Percentiles rank a stretch among this genome's conserved stretches.
Evolutionary conservation across 92 coral and sea anemone species (phyloP).

Genomic region (Palythoa caribaeorum): DNA sequence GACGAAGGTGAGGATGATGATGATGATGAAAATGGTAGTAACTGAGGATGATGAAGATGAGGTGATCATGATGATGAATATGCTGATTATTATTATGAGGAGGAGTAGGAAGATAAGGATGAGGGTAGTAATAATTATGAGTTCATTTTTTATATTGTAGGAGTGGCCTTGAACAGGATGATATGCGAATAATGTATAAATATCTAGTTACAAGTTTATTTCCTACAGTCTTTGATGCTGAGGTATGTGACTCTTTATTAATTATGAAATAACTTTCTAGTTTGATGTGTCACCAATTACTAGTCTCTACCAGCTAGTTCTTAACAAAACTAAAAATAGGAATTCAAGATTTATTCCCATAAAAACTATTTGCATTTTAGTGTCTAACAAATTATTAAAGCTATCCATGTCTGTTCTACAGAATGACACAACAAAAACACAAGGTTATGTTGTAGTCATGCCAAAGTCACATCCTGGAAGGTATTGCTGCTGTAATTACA

Average conservation of each 20-base stretch:
- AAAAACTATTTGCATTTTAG: not conserved
- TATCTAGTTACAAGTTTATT: slow-evolving; percentile 94
- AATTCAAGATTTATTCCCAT: no score
- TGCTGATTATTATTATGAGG: not conserved
- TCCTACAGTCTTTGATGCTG: slow-evolving; percentile 84
- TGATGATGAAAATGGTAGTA: not conserved
- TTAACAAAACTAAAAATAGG: no score
- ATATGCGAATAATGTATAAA: slow-evolving; percentile 91
- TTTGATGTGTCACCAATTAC: no score
- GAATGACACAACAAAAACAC: slow-evolving; percentile 62
- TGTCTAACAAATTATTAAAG: slow-evolving; percentile 46
- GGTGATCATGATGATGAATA: not conserved
- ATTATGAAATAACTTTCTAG: not conserved
- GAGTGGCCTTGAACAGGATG: slow-evolving; percentile 99
- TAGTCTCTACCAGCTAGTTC: no score
- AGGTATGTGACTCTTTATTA: slow-evolving; percentile 62
- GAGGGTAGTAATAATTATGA: no score
- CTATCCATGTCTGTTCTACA: slow-evolving; percentile 8
- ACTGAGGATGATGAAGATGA: not conserved
- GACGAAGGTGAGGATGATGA: not conserved
- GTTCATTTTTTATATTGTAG: slow-evolving; percentile 44
- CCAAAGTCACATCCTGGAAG: slow-evolving; percentile 93
- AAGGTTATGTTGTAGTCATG: slow-evolving; percentile 88
- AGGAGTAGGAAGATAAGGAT: not conserved
- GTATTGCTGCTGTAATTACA: slow-evolving; percentile 17